phyloP scores from a whole-genome alignment of 2,888 invertebrate genomes.

The Eretmocerus hayati region DNA sequence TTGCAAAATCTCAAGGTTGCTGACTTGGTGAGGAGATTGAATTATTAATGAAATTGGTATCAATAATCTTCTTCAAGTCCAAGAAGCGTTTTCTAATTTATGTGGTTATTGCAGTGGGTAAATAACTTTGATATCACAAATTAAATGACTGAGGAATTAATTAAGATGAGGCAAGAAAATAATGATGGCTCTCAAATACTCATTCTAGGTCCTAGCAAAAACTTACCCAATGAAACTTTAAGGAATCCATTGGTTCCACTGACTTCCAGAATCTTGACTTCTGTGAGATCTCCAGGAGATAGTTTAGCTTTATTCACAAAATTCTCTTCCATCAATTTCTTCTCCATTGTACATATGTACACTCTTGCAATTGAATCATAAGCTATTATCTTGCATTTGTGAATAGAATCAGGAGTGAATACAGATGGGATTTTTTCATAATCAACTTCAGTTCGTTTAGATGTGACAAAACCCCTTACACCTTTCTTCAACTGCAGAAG shows the following conservation, averaged over 20 bases:
- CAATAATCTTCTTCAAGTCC: no score
- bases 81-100: no score
- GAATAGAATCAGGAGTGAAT: constrained; percentile 48
- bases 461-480: constrained; percentile 36
- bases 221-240: constrained; percentile 29
- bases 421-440: constrained; percentile 44
- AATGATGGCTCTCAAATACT: no score
- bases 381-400: constrained; percentile 54
- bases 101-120: no score
- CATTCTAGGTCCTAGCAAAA: no score
- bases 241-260: constrained; percentile 28
- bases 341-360: constrained; percentile 63
- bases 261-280: constrained; percentile 31
- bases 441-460: constrained; percentile 33
- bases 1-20: no score
- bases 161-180: no score
- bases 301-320: constrained; percentile 46
- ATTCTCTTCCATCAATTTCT: constrained; percentile 51
- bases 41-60: no score
- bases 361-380: constrained; percentile 61
- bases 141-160: no score
- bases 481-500: constrained; percentile 33
- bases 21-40: no score
- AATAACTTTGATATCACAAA: no score
- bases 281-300: constrained; percentile 31